Percentiles rank a stretch among this genome's conserved stretches.
phyloP scores from a whole-genome alignment of 1,140 invertebrate genomes.

The Drosophila truncata region DNA sequence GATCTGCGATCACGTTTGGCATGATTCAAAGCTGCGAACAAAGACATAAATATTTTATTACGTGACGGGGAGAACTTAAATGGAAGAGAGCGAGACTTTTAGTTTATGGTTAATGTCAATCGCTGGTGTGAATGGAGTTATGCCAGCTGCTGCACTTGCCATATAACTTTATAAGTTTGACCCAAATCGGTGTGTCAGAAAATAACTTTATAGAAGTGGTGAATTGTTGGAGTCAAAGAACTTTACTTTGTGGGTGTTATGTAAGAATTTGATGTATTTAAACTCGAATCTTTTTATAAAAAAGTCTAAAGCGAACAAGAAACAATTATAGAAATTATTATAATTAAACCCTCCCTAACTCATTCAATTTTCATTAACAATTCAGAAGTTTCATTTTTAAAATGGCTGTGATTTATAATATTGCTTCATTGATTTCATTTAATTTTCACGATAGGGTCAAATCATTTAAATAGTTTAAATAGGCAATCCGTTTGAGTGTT shows the following conservation, averaged over 20 bases:
- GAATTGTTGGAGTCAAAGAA: background rate
- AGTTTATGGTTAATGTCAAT: slow-evolving; percentile 40
- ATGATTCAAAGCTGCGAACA: slow-evolving; percentile 51
- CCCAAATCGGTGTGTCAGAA: slow-evolving; percentile 29
- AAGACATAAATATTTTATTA: slow-evolving; percentile 56
- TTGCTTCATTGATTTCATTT: background rate
- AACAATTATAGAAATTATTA: background rate
- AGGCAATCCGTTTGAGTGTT: background rate
- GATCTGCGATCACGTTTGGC: slow-evolving; percentile 61
- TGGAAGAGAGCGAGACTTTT: slow-evolving; percentile 20
- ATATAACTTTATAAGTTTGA: slow-evolving; percentile 46
- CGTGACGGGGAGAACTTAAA: slow-evolving; percentile 53
- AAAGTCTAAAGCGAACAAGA: background rate
- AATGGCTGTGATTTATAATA: background rate
- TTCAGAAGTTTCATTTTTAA: background rate
- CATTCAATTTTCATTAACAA: background rate
- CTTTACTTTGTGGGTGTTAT: background rate
- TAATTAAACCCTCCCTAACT: background rate
- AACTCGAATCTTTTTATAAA: no score
- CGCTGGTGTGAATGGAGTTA: slow-evolving; percentile 2
- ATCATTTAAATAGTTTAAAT: slow-evolving; percentile 6
- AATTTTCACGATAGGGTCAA: background rate
- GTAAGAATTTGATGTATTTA: background rate
- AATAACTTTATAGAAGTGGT: slow-evolving; percentile 30
- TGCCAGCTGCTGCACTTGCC: slow-evolving; percentile 37